These are phyloP conservation scores for Bovichtus variegatus DNA, from an alignment of 2,797 vertebrate genomes.

Conservation along the genomic window DNA sequence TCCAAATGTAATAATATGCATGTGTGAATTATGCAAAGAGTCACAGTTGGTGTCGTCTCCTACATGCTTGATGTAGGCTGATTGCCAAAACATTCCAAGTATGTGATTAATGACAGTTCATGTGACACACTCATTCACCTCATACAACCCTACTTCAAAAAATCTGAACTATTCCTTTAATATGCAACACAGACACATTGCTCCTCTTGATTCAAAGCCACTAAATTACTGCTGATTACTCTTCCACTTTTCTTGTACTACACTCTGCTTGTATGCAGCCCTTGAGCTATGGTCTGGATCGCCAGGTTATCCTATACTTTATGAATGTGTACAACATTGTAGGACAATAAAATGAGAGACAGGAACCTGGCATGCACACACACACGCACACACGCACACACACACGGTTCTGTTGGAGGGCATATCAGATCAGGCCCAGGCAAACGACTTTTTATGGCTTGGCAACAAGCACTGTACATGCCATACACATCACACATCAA, in stretches of 20 bases:
- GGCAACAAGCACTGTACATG: constrained; percentile 70
- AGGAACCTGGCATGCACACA: constrained; percentile 35
- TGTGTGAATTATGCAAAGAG: constrained; percentile 53
- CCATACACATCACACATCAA: constrained; percentile 77
- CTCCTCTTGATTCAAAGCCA: constrained; percentile 15
- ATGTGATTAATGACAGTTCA: no score
- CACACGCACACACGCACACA: no score
- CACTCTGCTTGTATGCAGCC: constrained; percentile 12
- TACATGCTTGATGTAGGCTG: constrained; percentile 7
- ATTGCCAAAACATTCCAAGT: not conserved
- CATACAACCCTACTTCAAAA: no score
- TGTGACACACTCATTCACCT: no score
- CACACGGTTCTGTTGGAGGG: constrained; percentile 41
- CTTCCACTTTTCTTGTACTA: constrained; percentile 9
- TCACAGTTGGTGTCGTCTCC: constrained; percentile 25
- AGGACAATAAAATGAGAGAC: constrained; percentile 33
- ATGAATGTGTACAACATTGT: constrained; percentile 43
- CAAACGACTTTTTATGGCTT: constrained; percentile 73
- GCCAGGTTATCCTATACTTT: constrained; percentile 35
- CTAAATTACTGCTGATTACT: constrained; percentile 9
- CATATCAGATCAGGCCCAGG: constrained; percentile 64
- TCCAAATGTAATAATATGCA: not conserved
- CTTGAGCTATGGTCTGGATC: constrained; percentile 7
- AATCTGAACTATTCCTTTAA: no score
- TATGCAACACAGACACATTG: not conserved